These are phyloP conservation scores for Limulus polyphemus DNA, from an alignment of 2,888 invertebrate species.

Conservation along the genomic window DNA sequence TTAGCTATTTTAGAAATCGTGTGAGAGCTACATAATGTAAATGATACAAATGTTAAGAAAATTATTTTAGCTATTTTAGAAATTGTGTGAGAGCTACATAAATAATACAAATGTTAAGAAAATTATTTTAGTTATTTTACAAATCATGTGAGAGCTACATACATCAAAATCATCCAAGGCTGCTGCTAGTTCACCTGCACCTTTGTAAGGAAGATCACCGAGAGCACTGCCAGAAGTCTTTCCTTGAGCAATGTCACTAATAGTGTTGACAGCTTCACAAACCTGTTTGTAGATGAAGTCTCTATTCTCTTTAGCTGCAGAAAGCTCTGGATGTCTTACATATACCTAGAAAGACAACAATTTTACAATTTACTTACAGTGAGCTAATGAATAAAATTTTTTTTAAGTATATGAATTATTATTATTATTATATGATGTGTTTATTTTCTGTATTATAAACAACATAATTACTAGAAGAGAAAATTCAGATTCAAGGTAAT, in stretches of 20 bases:
- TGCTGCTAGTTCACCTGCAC: conserved; percentile 87
- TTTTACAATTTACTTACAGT: too few species aligned
- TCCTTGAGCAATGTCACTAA: conserved; percentile 86
- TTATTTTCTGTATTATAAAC: too few species aligned
- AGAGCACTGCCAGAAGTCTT: conserved; percentile 36
- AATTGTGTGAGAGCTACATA: conserved; percentile 30
- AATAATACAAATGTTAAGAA: neutral
- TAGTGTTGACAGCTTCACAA: conserved; percentile 88
- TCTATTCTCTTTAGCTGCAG: conserved; percentile 89
- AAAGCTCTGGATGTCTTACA: conserved; percentile 92
- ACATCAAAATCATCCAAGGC: conserved; percentile 94
- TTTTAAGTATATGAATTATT: too few species aligned
- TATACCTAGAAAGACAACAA: conserved; percentile 48
- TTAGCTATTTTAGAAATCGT: conserved; percentile 30
- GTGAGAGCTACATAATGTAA: conserved; percentile 33
- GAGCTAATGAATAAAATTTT: too few species aligned
- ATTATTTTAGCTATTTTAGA: neutral
- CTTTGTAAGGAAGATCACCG: conserved; percentile 54
- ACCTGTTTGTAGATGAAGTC: conserved; percentile 93
- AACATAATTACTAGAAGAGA: too few species aligned
- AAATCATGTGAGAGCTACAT: conserved; percentile 30
- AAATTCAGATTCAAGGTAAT: too few species aligned
- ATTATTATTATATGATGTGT: too few species aligned
- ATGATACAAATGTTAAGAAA: neutral
- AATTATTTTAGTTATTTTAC: neutral